These are phyloP conservation scores for Motacilla alba DNA, from an alignment of 2,113 vertebrate genomes.

Conservation along the genomic window DNA sequence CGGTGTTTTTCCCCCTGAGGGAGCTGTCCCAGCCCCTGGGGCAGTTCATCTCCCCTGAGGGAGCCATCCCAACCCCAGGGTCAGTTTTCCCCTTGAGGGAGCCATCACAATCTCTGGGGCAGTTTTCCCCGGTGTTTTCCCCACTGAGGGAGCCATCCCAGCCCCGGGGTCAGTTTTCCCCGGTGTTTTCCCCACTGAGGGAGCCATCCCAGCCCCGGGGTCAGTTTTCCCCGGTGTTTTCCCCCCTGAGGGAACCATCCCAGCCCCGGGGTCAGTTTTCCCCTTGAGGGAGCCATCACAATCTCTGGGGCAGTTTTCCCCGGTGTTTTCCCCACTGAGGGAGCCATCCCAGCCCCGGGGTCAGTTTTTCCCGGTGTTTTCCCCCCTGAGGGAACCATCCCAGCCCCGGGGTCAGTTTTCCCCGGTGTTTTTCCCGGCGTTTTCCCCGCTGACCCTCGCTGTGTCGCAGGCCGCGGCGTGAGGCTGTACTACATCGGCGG, in stretches of 20 bases:
- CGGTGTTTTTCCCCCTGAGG: too few relatives aligned
- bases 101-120: rapidly evolving
- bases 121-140: too few relatives aligned
- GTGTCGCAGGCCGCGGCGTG: constrained; percentile 85
- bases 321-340: not conserved
- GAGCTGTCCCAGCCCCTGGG: not conserved
- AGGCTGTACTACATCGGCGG: constrained; percentile 98
- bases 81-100: too few relatives aligned
- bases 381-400: too few relatives aligned
- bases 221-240: too few relatives aligned
- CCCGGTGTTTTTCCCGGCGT: too few relatives aligned
- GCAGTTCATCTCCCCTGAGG: not conserved
- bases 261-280: rapidly evolving
- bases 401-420: too few relatives aligned
- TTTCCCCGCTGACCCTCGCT: not conserved
- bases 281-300: rapidly evolving
- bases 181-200: not conserved
- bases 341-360: rapidly evolving
- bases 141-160: not conserved
- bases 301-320: rapidly evolving
- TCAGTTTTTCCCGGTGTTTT: too few relatives aligned
- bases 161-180: rapidly evolving
- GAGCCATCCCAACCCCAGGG: not conserved
- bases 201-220: rapidly evolving
- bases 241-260: too few relatives aligned